These are phyloP conservation scores for Mormoops blainvillei DNA, from an alignment of 2,113 vertebrate species.

Conservation along the genomic window DNA sequence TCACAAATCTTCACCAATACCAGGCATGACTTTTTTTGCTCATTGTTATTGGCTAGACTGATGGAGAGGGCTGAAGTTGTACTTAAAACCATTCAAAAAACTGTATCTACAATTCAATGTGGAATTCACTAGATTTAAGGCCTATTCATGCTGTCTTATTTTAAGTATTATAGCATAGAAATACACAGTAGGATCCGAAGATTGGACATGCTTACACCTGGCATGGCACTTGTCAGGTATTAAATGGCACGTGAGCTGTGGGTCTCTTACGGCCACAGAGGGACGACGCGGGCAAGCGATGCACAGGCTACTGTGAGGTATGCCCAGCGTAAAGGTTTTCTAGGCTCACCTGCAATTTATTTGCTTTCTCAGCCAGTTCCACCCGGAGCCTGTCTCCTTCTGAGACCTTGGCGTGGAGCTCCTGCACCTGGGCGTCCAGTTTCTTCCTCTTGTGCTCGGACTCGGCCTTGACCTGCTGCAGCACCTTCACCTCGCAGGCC, in stretches of 20 bases:
- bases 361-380: constrained; percentile 89
- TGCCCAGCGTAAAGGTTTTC: accelerated
- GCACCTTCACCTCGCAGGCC: constrained; percentile 90
- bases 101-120: neutral
- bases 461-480: constrained; percentile 93
- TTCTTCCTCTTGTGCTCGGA: constrained; percentile 97
- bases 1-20: neutral
- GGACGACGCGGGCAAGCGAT: neutral
- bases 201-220: neutral
- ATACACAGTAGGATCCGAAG: accelerated
- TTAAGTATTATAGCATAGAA: neutral
- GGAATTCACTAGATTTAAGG: too few species aligned
- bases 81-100: neutral
- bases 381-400: constrained; percentile 89
- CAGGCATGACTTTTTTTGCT: neutral
- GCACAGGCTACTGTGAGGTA: accelerated
- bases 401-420: constrained; percentile 86
- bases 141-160: neutral
- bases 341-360: constrained; percentile 90
- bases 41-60: neutral
- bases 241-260: accelerated
- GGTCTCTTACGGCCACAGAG: neutral
- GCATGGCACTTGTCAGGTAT: neutral
- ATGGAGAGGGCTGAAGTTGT: neutral
- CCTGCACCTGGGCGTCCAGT: constrained; percentile 92